Base-by-base conservation (phyloP, 2,797 vertebrate species). In the Dicrostonyx torquatus region DNA sequence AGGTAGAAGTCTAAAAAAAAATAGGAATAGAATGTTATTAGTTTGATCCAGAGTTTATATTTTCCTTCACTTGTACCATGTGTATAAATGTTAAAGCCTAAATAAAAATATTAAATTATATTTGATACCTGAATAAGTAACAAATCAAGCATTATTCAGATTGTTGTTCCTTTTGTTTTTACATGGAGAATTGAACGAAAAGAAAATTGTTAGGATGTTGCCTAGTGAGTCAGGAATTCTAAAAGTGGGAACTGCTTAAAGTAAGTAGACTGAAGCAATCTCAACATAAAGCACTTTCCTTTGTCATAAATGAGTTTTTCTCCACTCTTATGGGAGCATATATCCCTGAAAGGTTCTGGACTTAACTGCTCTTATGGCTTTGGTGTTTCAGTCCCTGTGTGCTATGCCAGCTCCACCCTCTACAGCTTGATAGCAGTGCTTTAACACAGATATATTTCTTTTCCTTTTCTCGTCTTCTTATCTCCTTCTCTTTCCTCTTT, bases 81-180 rank as follows among this genome's bases (percentile, higher is more conserved):
- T 40, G n/a, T 55, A 31, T 34, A 62, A 87, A 70, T 29, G 26
- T 79, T 18, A 50, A 7, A 78, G 22, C 37, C 13, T 14, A 84
- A 9, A 37, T 75, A 37, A 15, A 85, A 94, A 85, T 2, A 31
- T 68, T 70, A 86, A 94, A 68, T 93, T 37, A 79, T 90, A 95
- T 12, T 26, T 11, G 82, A 55, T 45, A 75, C 14, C 20, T 40
- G 15, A 72, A 70, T 77, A 91, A 82, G 70, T 34, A 77, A 62
- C 75, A 77, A 88, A 40, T 88, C 24, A 55, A 31, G 11, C 5
- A 68, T 6, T 29, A 53, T 82, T 91, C 43, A 73, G 24, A 12
- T 58, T 40, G 60, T 22, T 15, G 13, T 45, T 45, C 90, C 17
- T 90, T 31, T 40, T 13, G 37, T 37, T 80, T 83, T 94, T 24